These are phyloP conservation scores for Pandion haliaetus DNA, from an alignment of 2,113 vertebrate species.

Conservation along the genomic window DNA sequence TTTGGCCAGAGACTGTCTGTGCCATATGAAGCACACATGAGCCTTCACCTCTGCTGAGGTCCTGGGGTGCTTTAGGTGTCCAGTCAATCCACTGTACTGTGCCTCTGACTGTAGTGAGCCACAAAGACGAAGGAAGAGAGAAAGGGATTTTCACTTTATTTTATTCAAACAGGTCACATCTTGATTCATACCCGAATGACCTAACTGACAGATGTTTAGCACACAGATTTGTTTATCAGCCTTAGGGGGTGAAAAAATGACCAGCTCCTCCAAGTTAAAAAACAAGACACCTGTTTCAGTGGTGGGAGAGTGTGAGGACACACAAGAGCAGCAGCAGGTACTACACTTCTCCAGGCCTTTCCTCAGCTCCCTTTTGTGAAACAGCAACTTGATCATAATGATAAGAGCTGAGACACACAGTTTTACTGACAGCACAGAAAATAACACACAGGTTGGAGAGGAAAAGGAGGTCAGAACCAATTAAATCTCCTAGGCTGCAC, in stretches of 20 bases:
- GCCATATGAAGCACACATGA: neutral
- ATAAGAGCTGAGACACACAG: neutral
- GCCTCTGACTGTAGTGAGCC: neutral
- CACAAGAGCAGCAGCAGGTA: neutral
- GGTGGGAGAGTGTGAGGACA: neutral
- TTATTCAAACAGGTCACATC: neutral
- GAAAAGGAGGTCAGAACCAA: neutral
- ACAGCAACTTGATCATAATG: neutral
- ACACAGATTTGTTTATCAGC: neutral
- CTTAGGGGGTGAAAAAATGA: neutral
- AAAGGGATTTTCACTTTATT: neutral
- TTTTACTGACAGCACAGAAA: neutral
- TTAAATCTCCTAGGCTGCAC: neutral
- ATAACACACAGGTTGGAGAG: neutral
- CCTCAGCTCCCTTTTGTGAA: neutral
- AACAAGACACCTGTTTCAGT: neutral
- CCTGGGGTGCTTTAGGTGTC: neutral
- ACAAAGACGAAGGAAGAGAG: neutral
- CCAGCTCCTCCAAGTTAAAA: neutral
- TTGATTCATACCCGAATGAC: neutral
- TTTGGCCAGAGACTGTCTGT: neutral
- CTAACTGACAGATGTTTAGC: neutral
- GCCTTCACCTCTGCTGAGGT: neutral
- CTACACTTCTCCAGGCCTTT: neutral
- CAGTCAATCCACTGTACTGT: neutral